Base-by-base conservation (phyloP, 2,797 vertebrate species). In the Hydrolagus colliei region DNA sequence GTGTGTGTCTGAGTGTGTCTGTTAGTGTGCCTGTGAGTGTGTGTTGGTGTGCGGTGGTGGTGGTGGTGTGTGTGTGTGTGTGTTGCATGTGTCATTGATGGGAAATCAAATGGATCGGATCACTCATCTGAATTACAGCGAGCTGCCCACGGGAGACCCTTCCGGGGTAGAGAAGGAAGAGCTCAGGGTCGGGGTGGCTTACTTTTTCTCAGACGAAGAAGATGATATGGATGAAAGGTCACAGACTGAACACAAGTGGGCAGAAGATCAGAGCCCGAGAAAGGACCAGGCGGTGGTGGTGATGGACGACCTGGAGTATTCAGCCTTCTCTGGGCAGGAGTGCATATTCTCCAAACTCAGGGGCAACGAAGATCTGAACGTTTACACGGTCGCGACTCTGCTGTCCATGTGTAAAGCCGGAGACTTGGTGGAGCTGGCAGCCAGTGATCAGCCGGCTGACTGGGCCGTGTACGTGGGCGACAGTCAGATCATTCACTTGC, bases 71-170 rank as follows among this genome's bases (percentile, higher is more conserved):
- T n/a, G 96, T 18, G 22, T 18, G 63, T 14, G 27, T 18, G 16
- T 9, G 14, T 71, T 4, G 22, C 9, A 93, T 95, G 92, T 93
- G 94, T 96, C 96, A 97, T 98, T 99, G 97, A 99, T 99, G 98
- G 98, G 98, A 96, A 99, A 99, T 94, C 98, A 99, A 98, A 97
- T 99, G 95, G 98, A 99, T 93, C 97, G 98, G 95, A 98, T 99
- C 95, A 99, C 98, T 92, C 98, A 99, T 96, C 97, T 99, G 93
- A 99, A 94, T 96, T 99, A 99, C 95, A 98, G 97, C 93, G 98
- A 99, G 92, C 92, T 99, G 95, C 98, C 98, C 92, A 99, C 98
- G 86, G 97, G 97, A 90, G 98, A 99, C 94, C 98, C 98, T 89
- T 98, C 98, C 88, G 98, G 98, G 91, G 95, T 99, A 88, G 98